Base-by-base conservation (phyloP, 1,140 invertebrate species). In the Ruditapes philippinarum region DNA sequence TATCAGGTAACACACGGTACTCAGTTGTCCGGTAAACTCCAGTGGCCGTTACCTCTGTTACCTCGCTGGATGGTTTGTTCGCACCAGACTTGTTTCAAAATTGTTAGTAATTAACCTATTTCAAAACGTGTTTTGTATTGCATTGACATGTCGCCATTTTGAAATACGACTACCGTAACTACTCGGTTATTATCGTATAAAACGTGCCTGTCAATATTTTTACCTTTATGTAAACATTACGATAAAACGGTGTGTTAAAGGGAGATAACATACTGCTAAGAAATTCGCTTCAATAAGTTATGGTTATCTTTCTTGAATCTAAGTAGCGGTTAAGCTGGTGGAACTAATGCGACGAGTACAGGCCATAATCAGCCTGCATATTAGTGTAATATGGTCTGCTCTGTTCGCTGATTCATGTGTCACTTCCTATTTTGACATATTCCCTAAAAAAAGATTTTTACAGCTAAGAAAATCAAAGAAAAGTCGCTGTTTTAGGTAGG, bases 201-300 rank as follows among this genome's bases (percentile, higher is more conserved):
- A 12, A 65, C 60, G 38, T 36, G n/a, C n/a, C n/a, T n/a, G 65
- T 70, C 36, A 70, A 70, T 70, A 70, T 70, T n/a, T n/a, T 70
- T 70, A 25, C 33, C 38, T 70, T 70, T 14, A 0, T 38, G 65
- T 31, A n/a, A 25, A 65, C 33, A n/a, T n/a, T n/a, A n/a, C n/a
- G n/a, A n/a, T n/a, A n/a, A n/a, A n/a, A n/a, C n/a, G n/a, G n/a
- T n/a, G n/a, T n/a, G n/a, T 5, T 38, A 17, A 70, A 70, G 65
- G 65, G 65, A 38, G 28, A 70, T 38, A 38, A 57, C n/a, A n/a
- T 19, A 57, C 54, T n/a, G n/a, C n/a, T n/a, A n/a, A n/a, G n/a
- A n/a, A n/a, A n/a, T n/a, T n/a, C n/a, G n/a, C n/a, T n/a, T n/a
- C n/a, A n/a, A n/a, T n/a, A n/a, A n/a, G n/a, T n/a, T n/a, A n/a